Evolutionary conservation across 2,113 vertebrate genomes (phyloP).

Genomic region (Poecilia latipinna): DNA sequence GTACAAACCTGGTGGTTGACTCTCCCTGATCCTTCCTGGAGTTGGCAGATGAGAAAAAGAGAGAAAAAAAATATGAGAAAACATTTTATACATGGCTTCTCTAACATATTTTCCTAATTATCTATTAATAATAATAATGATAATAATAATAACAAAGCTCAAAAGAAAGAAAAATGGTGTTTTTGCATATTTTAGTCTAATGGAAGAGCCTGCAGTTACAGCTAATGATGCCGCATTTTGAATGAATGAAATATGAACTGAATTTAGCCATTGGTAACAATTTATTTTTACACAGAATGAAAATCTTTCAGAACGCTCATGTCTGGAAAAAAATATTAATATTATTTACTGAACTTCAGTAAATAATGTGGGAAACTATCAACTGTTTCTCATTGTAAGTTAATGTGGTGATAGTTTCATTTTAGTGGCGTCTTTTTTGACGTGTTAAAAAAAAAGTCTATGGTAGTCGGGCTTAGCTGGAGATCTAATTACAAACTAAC

Average conservation of each 20-base stretch:
- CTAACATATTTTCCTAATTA: no score
- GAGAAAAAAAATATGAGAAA: conserved; percentile 58
- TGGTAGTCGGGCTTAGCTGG: background rate
- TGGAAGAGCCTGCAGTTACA: background rate
- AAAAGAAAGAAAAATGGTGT: conserved; percentile 3
- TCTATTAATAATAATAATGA: background rate
- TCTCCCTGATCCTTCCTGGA: conserved; percentile 95
- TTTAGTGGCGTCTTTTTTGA: background rate
- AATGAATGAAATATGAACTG: background rate
- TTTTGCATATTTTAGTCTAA: conserved; percentile 25
- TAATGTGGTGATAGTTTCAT: no score
- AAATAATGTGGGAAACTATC: background rate
- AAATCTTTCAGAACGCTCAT: background rate
- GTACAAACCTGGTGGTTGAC: conserved; percentile 90
- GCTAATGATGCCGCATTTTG: background rate
- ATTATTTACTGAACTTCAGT: background rate
- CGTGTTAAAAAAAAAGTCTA: background rate
- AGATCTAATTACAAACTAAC: background rate
- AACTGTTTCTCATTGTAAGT: background rate
- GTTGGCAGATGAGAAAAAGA: conserved; percentile 75
- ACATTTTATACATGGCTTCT: conserved; percentile 1
- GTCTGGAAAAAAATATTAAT: background rate
- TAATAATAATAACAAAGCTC: background rate
- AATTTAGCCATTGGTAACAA: background rate
- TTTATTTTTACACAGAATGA: background rate